Base-by-base conservation (phyloP, 2,888 invertebrate genomes). In the Phyllotreta striolata region DNA sequence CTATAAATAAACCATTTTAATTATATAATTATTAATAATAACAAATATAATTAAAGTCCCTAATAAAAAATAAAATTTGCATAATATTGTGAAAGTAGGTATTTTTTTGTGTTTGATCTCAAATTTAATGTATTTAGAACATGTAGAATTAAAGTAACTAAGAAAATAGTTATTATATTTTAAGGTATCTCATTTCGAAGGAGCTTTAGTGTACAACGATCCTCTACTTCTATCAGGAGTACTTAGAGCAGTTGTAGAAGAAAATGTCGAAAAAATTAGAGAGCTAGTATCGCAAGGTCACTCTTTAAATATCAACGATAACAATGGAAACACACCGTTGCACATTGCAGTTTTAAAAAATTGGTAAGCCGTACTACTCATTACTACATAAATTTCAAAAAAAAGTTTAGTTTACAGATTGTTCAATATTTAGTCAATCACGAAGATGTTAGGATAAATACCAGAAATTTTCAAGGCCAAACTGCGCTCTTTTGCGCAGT, bases 251-350 rank as follows among this genome's bases (percentile, higher is more conserved):
- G 73, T 74, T 24, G 62, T 69, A 4, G 57, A 63, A 13, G 68
- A 64, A 60, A 66, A 75, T 67, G 51, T 74, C 49, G 64, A 66
- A 0, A 64, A 64, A 61, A 35, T 76, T n/a, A 68, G 71, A 63
- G 39, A 51, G 12, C 62, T 74, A 41, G 54, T 75, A 39, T 14
- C 49, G 13, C 47, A 61, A 35, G 74, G 73, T 54, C 70, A 70
- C 58, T 71, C 72, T 9, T 52, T 74, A 13, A 74, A 75, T 58
- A 66, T 72, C 14, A 72, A 71, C 49, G 76, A 76, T 55, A 76
- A 77, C 57, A 64, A 72, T 66, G 75, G 75, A 46, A 73, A 75
- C 62, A 73, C 74, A 5, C 71, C 76, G n/a, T 64, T 77, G 44
- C 77, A 77, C 59, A 40, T 72, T 37, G 73, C 76, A 12, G 73